Base-by-base conservation (phyloP, 1,140 invertebrate species). In the Rhizoglyphus robini region DNA sequence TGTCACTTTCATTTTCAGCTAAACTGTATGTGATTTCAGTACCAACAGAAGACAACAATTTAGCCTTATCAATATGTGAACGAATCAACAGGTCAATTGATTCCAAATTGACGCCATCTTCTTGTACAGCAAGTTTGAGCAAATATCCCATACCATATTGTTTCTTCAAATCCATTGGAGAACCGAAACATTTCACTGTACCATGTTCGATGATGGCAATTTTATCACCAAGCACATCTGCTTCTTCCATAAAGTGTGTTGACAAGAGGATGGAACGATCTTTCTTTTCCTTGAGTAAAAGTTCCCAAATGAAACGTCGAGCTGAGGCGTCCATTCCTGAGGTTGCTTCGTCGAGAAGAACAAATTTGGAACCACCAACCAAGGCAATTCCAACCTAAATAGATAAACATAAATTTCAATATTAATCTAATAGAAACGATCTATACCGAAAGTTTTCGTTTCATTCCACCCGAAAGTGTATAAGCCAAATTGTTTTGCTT, bases 401-500 rank as follows among this genome's bases (percentile, higher is more conserved):
- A n/a, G n/a, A n/a, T n/a, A n/a, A n/a, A n/a, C n/a, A n/a, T n/a
- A n/a, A n/a, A n/a, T n/a, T n/a, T n/a, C n/a, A n/a, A n/a, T n/a
- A n/a, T n/a, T n/a, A n/a, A n/a, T n/a, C n/a, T n/a, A n/a, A n/a
- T n/a, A n/a, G n/a, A n/a, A n/a, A n/a, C n/a, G n/a, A n/a, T n/a
- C n/a, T n/a, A n/a, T 30, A 83, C 87, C 32, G 83, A 88, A 0
- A 95, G 75, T 71, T 90, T 90, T 32, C 90, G 76, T 74, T 90
- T 88, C 78, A 91, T 88, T 1, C 90, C 90, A 8, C 88, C 87
- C 49, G 88, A 90, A 4, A 91, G 75, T 69, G 86, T 84, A 71
- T 73, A 75, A 71, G 3, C 63, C 63, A 3, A 69, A 68, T 38
- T 27, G 59, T 58, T 38, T 20, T 38, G 61, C 47, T 63, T 63